Percentiles rank a stretch among this genome's conserved stretches.
Conservation (phyloP, 2,797 vertebrate genomes). For the Schizopygopsis malacanthus region DNA sequence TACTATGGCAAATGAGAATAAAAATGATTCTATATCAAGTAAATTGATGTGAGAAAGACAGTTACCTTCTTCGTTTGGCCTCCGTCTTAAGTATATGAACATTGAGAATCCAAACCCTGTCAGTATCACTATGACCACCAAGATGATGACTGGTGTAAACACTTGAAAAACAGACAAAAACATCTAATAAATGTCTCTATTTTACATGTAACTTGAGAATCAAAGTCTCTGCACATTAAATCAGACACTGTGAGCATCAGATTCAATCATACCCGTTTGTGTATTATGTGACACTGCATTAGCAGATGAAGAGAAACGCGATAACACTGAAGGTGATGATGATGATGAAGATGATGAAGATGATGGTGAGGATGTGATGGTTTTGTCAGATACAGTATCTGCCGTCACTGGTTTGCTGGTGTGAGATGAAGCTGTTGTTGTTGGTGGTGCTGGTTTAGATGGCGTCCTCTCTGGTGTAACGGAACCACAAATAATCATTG, state of each 20-base stretch:
- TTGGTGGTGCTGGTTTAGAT: neutral
- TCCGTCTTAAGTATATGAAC: neutral
- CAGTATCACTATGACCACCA: neutral
- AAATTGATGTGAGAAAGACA: too few relatives aligned
- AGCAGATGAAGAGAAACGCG: accelerated
- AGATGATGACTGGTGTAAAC: neutral
- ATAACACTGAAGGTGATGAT: neutral
- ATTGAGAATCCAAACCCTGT: neutral
- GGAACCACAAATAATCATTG: neutral
- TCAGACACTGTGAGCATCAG: too few relatives aligned
- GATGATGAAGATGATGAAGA: accelerated
- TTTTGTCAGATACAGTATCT: neutral
- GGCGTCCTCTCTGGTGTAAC: neutral
- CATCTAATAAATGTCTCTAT: neutral
- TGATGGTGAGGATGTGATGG: neutral
- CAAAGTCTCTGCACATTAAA: neutral
- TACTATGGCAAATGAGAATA: neutral
- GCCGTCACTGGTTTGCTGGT: neutral
- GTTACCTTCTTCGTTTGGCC: neutral
- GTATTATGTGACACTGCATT: neutral
- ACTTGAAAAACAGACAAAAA: neutral
- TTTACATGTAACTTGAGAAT: neutral
- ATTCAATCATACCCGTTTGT: neutral
- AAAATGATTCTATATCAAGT: neutral
- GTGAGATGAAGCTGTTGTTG: neutral